Evolutionary conservation across 2,113 vertebrate genomes (phyloP), one percentile per base, ranked within the genome.

Genomic region (Bubo scandiacus): DNA sequence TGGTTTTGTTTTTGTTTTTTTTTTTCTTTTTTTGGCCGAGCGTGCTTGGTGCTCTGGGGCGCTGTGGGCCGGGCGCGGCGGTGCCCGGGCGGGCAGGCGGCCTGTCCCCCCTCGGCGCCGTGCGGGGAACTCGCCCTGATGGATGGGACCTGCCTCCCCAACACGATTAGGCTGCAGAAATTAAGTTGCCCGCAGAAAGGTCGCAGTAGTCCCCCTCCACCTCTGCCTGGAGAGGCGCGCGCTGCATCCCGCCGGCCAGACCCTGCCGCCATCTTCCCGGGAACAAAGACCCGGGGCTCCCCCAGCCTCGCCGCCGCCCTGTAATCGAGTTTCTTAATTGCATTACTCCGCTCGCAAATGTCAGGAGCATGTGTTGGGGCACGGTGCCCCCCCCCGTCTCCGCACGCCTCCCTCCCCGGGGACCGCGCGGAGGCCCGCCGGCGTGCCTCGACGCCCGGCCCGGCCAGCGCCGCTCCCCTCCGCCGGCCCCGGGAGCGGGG

Each of bases 341-440:
- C 93, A 97, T 98, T 98, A 98, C 90, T 87, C 63, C 62, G 32
- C 85, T 97, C 88, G 95, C 96, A 98, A 98, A 98, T 98, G 96
- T 96, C 95, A 97, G 97, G 84, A 98, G 81, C 92, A 74, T 96
- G 63, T 96, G 97, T 85, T 96, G 87, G 94, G 95, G 94, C 96
- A 79, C 70, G 34, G 68, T 92, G 62, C 47, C 47, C 78, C 58
- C 91, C 51, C 91, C 9, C 19, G 23, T 22, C n/a, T 23, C 72
- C 75, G 38, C 27, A 42, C 14, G 9, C 6, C 30, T 47, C 16
- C 15, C 34, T 66, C 94, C 61, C 86, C 22, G 23, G 73, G n/a
- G 89, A 70, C 11, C 2, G 11, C 29, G 2, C 10, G 34, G 49
- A 21, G 32, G 47, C 42, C 55, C 19, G 12, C 12, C 52, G 52